Conservation (phyloP, 2,113 vertebrate species). For the Collichthys lucidus region DNA sequence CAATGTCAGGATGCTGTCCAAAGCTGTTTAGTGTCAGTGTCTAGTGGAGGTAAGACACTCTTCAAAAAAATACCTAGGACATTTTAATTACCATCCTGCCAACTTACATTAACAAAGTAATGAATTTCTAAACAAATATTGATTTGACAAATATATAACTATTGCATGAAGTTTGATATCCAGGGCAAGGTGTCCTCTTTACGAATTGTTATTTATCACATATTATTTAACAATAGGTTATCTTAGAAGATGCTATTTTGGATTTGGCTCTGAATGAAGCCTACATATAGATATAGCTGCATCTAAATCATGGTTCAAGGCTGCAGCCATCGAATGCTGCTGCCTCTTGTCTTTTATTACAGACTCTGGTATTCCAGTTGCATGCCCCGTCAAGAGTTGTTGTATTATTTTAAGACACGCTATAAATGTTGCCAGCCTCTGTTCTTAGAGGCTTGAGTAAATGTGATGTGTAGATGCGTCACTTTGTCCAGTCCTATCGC, state of each 20-base stretch:
- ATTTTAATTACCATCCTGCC: constrained; percentile 25
- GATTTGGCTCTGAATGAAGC: background rate
- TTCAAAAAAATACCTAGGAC: background rate
- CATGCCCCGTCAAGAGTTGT: constrained; percentile 17
- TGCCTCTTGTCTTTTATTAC: constrained; percentile 19
- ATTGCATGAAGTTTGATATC: background rate
- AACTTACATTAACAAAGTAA: constrained; percentile 11
- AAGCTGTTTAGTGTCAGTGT: background rate
- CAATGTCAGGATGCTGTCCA: background rate
- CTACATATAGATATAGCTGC: background rate
- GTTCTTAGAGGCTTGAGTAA: constrained; percentile 49
- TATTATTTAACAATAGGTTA: background rate
- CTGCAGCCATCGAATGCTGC: background rate
- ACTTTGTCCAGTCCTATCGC: constrained; percentile 37
- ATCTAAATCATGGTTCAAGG: constrained; percentile 10
- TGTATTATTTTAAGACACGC: constrained; percentile 68
- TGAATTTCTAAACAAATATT: constrained; percentile 8
- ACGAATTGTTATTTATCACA: background rate
- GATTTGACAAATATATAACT: constrained; percentile 27
- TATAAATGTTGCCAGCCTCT: constrained; percentile 27
- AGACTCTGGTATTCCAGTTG: constrained; percentile 22
- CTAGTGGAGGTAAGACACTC: constrained; percentile 11
- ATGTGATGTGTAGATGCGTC: constrained; percentile 27
- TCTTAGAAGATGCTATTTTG: background rate
- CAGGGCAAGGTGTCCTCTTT: background rate